Evolutionary conservation across 2,888 invertebrate genomes (phyloP).

Genomic region (Arge pagana): DNA sequence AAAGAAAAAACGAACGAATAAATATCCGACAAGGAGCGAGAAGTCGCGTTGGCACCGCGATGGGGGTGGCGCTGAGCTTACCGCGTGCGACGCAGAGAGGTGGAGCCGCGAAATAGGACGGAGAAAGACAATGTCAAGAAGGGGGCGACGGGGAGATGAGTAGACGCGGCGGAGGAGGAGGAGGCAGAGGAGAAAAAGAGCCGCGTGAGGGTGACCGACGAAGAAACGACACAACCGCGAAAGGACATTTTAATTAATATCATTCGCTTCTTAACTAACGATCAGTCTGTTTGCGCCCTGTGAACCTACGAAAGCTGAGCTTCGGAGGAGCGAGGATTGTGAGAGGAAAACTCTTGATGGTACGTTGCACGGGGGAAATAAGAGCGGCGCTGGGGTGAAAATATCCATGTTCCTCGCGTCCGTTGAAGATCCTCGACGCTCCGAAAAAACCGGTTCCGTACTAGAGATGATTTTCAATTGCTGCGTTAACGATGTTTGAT

Average conservation of each 20-base stretch:
- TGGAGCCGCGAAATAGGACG: not conserved
- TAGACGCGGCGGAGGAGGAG: conserved; percentile 25
- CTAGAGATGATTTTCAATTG: too few species aligned
- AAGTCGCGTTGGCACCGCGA: conserved; percentile 43
- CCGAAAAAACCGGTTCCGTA: too few species aligned
- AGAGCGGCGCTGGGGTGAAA: too few species aligned
- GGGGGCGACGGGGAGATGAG: conserved; percentile 27
- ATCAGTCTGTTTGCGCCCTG: too few species aligned
- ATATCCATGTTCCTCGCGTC: too few species aligned
- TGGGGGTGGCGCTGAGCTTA: conserved; percentile 32
- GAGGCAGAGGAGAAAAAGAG: conserved; percentile 27
- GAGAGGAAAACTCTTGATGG: conserved; percentile 3
- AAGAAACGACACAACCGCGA: conserved; percentile 37
- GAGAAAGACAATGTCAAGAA: not conserved
- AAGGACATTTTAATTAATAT: conserved; percentile 58
- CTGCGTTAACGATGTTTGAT: too few species aligned
- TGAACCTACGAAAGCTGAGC: conserved; percentile 10
- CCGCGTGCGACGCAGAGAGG: conserved; percentile 31
- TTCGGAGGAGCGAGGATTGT: not conserved
- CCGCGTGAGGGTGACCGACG: not conserved
- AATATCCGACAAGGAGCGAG: conserved; percentile 53
- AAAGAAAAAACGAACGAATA: conserved; percentile 56
- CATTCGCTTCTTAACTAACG: conserved; percentile 54
- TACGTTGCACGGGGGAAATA: too few species aligned
- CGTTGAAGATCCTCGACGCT: too few species aligned